These are phyloP conservation scores for Ichneumon xanthorius DNA, from an alignment of 2,888 invertebrate species.

Conservation along the genomic window DNA sequence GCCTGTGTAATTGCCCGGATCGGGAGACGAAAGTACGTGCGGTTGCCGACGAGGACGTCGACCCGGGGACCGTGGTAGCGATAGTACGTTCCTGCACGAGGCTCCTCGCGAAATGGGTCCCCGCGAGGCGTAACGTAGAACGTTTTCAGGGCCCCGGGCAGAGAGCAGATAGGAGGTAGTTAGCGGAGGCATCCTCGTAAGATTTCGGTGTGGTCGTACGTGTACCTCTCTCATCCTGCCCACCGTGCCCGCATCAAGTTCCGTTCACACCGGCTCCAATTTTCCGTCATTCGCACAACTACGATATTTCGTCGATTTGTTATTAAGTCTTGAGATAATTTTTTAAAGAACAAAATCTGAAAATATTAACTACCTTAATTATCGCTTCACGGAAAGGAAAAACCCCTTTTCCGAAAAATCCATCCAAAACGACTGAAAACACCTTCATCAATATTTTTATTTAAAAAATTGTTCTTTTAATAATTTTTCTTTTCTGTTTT, in stretches of 20 bases:
- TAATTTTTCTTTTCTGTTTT: too few species aligned
- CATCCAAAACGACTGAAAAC: not conserved
- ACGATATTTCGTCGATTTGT: not conserved
- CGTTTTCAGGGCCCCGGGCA: conserved; percentile 83
- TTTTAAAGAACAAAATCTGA: too few species aligned
- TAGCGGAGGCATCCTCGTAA: conserved; percentile 81
- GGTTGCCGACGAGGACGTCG: conserved; percentile 70
- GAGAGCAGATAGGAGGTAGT: conserved; percentile 81
- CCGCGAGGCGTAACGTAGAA: conserved; percentile 82
- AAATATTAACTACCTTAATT: too few species aligned
- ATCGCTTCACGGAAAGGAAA: not conserved
- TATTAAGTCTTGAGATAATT: too few species aligned
- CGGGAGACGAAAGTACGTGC: conserved; percentile 64
- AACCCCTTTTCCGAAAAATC: not conserved
- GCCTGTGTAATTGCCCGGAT: conserved; percentile 64
- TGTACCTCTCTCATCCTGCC: conserved; percentile 71
- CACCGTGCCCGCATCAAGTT: conserved; percentile 68
- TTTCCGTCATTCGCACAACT: not conserved
- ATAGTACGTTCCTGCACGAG: conserved; percentile 69
- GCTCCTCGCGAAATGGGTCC: conserved; percentile 82
- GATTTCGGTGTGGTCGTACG: conserved; percentile 81
- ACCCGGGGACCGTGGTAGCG: conserved; percentile 68
- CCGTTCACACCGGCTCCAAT: conserved; percentile 65
- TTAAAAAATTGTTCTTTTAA: too few species aligned
- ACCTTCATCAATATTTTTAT: too few species aligned